phyloP scores from a whole-genome alignment of 2,113 vertebrate species.

The Arothron firmamentum region DNA sequence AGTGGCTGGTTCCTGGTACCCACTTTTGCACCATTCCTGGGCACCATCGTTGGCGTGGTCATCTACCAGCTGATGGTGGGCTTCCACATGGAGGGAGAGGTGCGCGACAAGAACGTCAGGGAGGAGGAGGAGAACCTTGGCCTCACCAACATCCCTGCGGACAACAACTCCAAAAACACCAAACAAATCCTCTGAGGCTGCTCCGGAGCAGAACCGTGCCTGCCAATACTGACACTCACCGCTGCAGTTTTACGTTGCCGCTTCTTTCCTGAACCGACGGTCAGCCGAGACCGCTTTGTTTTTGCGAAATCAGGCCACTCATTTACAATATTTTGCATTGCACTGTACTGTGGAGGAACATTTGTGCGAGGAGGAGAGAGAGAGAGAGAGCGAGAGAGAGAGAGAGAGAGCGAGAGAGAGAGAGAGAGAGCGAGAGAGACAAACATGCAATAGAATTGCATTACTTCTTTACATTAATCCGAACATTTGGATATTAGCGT shows the following conservation, averaged over 20 bases:
- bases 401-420: too few relatives aligned
- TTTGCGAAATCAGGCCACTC: constrained; percentile 17
- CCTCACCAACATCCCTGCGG: constrained; percentile 79
- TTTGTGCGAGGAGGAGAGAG: constrained; percentile 21
- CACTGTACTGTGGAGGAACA: constrained; percentile 29
- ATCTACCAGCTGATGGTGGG: constrained; percentile 94
- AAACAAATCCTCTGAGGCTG: constrained; percentile 48
- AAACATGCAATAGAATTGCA: constrained; percentile 58
- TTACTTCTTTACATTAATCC: constrained; percentile 60
- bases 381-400: too few relatives aligned
- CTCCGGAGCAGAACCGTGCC: constrained; percentile 6
- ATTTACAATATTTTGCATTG: constrained; percentile 17
- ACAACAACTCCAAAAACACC: constrained; percentile 59
- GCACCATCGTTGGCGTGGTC: constrained; percentile 79
- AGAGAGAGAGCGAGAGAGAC: too few relatives aligned
- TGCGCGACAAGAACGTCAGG: constrained; percentile 53
- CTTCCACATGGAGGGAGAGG: constrained; percentile 82
- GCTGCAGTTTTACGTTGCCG: constrained; percentile 3
- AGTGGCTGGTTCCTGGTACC: constrained; percentile 92
- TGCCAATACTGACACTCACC: constrained; percentile 25
- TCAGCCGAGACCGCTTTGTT: constrained; percentile 10
- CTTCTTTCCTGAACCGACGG: constrained; percentile 5
- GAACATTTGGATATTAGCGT: constrained; percentile 24
- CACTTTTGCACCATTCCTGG: constrained; percentile 85
- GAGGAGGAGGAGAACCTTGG: constrained; percentile 74